Percentiles rank a stretch among this genome's conserved stretches.
Evolutionary conservation across 2,888 invertebrate genomes (phyloP).

Genomic region (Lamellibrachia satsuma): DNA sequence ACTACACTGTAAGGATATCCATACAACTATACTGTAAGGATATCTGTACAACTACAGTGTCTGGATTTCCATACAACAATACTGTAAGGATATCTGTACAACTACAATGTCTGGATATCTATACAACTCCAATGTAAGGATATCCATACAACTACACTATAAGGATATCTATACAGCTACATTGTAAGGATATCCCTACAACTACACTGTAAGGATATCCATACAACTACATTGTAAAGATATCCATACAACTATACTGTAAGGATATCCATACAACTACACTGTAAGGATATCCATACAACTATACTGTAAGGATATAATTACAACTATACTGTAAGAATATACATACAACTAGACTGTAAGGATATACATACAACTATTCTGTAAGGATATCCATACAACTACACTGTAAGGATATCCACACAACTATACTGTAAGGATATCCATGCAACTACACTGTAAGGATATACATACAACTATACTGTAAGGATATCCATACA

Average conservation of each 20-base stretch:
- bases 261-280: background rate
- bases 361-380: background rate
- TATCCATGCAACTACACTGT: background rate
- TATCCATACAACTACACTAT: background rate
- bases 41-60: background rate
- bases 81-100: background rate
- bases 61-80: background rate
- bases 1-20: background rate
- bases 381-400: background rate
- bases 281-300: background rate
- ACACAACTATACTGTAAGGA: background rate
- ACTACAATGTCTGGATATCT: background rate
- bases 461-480: background rate
- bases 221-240: background rate
- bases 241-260: background rate
- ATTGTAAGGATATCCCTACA: background rate
- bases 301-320: constrained; percentile 4
- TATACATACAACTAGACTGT: background rate
- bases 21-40: background rate
- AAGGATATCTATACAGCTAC: background rate
- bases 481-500: background rate
- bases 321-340: background rate
- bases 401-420: constrained; percentile 8
- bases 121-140: background rate
- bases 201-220: constrained; percentile 4